phyloP scores from a whole-genome alignment of 2,113 vertebrate genomes.

The Hydrolagus affinis region DNA sequence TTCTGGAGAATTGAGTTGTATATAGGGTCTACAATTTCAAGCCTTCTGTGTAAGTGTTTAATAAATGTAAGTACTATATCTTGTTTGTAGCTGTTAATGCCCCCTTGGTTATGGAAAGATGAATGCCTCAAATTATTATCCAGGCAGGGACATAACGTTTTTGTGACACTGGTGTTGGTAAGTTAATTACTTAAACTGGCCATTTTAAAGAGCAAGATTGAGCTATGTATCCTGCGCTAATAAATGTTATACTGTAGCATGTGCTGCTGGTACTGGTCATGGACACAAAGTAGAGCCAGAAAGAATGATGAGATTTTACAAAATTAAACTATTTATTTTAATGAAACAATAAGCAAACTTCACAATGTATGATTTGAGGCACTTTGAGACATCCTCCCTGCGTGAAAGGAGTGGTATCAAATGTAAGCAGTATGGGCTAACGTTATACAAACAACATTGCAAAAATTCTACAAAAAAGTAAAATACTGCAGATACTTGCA shows the following conservation, averaged over 20 bases:
- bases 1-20: conserved; percentile 23
- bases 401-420: too few species aligned
- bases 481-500: not conserved
- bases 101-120: not conserved
- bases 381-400: too few species aligned
- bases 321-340: not conserved
- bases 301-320: not conserved
- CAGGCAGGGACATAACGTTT: not conserved
- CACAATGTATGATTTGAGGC: not conserved
- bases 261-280: not conserved
- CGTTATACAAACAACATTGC: too few species aligned
- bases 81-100: not conserved
- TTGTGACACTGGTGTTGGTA: too few species aligned
- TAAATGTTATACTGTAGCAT: not conserved
- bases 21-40: not conserved
- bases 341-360: not conserved
- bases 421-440: too few species aligned
- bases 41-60: not conserved
- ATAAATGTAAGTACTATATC: conserved; percentile 10
- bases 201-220: not conserved
- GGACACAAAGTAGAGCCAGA: too few species aligned
- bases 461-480: not conserved
- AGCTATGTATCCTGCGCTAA: not conserved
- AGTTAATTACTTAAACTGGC: too few species aligned
- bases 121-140: not conserved